A percentile compares a stretch with the other conserved stretches of the same genome.
Evolutionary conservation across 2,797 vertebrate genomes (phyloP).

Genomic region (Bovichtus diacanthus): DNA sequence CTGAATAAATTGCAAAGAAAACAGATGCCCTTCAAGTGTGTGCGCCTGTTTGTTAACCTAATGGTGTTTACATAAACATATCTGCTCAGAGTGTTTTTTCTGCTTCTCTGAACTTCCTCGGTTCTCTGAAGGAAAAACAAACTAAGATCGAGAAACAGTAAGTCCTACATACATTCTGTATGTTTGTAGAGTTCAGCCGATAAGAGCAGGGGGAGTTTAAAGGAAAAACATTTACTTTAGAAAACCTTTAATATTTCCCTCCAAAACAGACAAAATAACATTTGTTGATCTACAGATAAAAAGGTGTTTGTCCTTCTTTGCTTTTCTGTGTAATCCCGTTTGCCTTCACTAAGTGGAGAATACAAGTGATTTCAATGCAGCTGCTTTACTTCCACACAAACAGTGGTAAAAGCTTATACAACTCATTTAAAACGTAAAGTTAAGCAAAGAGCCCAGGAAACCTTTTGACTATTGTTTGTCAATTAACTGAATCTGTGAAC

Average conservation of each 20-base stretch:
- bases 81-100: conserved; percentile 16
- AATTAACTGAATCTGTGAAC: neutral
- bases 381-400: conserved; percentile 1
- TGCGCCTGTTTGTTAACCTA: conserved; percentile 40
- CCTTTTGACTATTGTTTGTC: neutral
- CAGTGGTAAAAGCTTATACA: neutral
- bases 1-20: conserved; percentile 40
- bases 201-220: conserved; percentile 30
- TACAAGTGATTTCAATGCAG: neutral
- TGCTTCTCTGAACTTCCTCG: conserved; percentile 50
- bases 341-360: neutral
- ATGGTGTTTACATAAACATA: conserved; percentile 47
- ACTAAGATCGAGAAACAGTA: conserved; percentile 43
- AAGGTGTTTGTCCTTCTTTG: conserved; percentile 21
- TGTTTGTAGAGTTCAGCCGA: conserved; percentile 48
- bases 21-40: conserved; percentile 30
- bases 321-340: neutral
- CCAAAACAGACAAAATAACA: conserved; percentile 19
- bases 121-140: conserved; percentile 59
- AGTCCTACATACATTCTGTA: conserved; percentile 49
- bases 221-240: conserved; percentile 52
- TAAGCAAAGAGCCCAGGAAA: neutral
- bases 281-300: conserved; percentile 34
- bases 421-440: neutral
- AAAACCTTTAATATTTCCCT: conserved; percentile 21